These are phyloP conservation scores for Oscheius sp. DNA, from an alignment of 2,888 invertebrate genomes.

Conservation along the genomic window DNA sequence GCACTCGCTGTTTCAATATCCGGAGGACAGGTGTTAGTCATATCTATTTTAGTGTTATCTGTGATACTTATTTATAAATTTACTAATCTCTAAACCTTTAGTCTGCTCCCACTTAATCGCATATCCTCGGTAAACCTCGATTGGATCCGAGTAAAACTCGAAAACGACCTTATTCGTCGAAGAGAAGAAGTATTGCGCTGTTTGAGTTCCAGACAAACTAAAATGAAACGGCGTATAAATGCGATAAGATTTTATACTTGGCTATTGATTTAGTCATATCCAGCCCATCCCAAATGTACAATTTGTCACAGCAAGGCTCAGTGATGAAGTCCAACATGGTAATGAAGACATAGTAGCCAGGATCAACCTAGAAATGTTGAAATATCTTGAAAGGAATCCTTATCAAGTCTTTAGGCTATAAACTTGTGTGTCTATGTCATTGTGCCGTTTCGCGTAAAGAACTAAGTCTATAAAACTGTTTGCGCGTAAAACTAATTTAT, in stretches of 20 bases:
- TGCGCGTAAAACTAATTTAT: too few relatives aligned
- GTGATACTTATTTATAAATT: neutral
- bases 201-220: constrained; percentile 23
- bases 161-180: constrained; percentile 28
- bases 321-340: constrained; percentile 45
- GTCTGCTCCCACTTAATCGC: constrained; percentile 42
- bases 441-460: too few relatives aligned
- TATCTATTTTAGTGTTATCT: constrained; percentile 22
- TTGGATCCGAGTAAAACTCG: constrained; percentile 40
- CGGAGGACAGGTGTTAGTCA: constrained; percentile 33
- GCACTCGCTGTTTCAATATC: constrained; percentile 21
- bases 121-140: constrained; percentile 38
- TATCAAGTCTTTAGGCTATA: constrained; percentile 9
- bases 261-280: constrained; percentile 5
- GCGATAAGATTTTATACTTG: neutral
- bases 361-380: constrained; percentile 32
- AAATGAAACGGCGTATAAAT: neutral
- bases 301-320: constrained; percentile 40
- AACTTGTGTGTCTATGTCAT: too few relatives aligned
- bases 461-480: too few relatives aligned
- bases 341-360: constrained; percentile 38
- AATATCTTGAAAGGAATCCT: neutral
- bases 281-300: constrained; percentile 31
- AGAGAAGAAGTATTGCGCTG: constrained; percentile 13
- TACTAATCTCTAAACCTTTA: neutral